A percentile compares a stretch with the other conserved stretches of the same genome.
Evolutionary conservation across 2,797 vertebrate species (phyloP).

Genomic region (Atherinosoma microstoma): DNA sequence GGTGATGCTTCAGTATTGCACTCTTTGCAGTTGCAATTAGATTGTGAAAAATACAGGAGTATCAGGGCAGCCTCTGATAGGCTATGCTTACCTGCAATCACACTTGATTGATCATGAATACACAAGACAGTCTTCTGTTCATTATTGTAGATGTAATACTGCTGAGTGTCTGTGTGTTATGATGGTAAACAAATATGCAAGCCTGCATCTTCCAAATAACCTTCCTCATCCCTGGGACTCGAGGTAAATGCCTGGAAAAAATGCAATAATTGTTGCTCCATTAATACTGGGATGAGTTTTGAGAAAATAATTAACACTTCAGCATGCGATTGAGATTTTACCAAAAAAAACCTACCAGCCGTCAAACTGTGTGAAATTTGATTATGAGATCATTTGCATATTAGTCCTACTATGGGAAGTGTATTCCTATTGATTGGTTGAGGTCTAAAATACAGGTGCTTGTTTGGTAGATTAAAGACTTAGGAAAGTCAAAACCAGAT

Average conservation of each 20-base stretch:
- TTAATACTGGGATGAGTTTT: conserved; percentile 68
- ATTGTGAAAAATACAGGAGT: conserved; percentile 68
- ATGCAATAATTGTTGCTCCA: conserved; percentile 56
- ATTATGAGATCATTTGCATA: conserved; percentile 65
- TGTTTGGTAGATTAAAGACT: conserved; percentile 50
- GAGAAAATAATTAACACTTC: conserved; percentile 61
- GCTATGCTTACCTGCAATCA: conserved; percentile 66
- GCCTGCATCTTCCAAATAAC: conserved; percentile 39
- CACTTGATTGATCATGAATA: conserved; percentile 69
- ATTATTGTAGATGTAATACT: neutral
- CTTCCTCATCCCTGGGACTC: conserved; percentile 39
- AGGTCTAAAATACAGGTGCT: conserved; percentile 40
- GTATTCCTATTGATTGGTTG: conserved; percentile 41
- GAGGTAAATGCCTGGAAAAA: conserved; percentile 53
- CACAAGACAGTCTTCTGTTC: conserved; percentile 25
- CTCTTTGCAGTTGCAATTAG: conserved; percentile 67
- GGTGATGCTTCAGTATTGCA: conserved; percentile 53
- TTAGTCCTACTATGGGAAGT: conserved; percentile 59
- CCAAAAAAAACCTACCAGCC: conserved; percentile 45
- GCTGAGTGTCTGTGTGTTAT: neutral
- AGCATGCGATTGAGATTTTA: conserved; percentile 55
- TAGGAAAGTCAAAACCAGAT: conserved; percentile 40
- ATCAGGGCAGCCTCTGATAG: conserved; percentile 64
- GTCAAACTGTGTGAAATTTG: conserved; percentile 61
- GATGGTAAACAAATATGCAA: conserved; percentile 42